Evolutionary conservation across 2,113 vertebrate species (phyloP), one percentile per base, ranked within the genome.

Genomic region (Microtus pennsylvanicus): DNA sequence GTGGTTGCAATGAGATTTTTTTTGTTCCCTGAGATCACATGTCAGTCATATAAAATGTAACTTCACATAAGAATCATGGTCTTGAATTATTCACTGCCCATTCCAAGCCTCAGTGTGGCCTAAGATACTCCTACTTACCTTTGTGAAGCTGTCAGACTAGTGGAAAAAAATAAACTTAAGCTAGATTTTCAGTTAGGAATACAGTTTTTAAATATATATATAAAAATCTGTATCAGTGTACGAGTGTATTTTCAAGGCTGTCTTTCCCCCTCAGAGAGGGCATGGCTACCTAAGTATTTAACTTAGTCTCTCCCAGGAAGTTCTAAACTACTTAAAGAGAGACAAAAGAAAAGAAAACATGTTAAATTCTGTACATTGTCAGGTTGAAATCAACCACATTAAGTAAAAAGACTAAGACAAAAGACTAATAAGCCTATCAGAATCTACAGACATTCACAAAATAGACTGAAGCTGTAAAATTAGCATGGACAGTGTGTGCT

Each of bases 401-500:
- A 95, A 97, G 91, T 89, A 94, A 90, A 50, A 76, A 89, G 74
- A 87, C 50, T 76, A 97, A 97, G 94, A 94, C 81, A 78, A 80
- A 9, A 89, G 3, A 50, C 75, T 5, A 77, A 12, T 30, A 94
- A 93, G 83, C 52, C 76, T 97, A 88, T 90, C 87, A 70, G 95
- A 96, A 98, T 94, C 80, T 96, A 90, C 67, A 93, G 90, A 89
- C 96, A 83, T 96, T 98, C 97, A 97, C 24, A 69, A 92, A 88
- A 95, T 91, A 92, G 10, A 91, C 87, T 94, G 97, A 98, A 81
- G 52, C 67, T 80, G 55, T 95, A 91, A 97, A 97, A 98, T 87
- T 95, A 98, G 97, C 97, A 98, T 96, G 98, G 96, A 50, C 94
- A 95, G 3, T 91, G 96, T 93, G 80, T 61, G 94, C 96, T 96